These are phyloP conservation scores for Poecilia latipinna DNA, from an alignment of 2,113 vertebrate genomes.

Conservation along the genomic window DNA sequence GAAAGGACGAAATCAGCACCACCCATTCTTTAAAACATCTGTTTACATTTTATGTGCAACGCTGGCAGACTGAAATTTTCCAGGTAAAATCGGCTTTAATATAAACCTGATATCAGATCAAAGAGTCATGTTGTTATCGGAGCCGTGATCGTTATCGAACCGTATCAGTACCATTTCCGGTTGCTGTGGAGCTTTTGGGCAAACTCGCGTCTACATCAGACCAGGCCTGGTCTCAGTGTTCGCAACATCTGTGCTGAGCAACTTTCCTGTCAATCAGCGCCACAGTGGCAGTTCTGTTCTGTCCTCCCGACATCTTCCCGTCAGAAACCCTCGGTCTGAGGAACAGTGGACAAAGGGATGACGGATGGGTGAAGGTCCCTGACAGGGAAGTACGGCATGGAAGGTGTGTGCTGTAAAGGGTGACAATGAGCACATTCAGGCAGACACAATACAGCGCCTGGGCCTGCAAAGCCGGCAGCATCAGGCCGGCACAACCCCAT, in stretches of 20 bases:
- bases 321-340: conserved; percentile 68
- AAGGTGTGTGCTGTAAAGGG: conserved; percentile 67
- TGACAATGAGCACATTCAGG: conserved; percentile 76
- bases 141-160: too few species aligned
- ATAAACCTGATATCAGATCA: not conserved
- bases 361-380: conserved; percentile 72
- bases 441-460: conserved; percentile 65
- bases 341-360: conserved; percentile 81
- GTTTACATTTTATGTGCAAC: too few species aligned
- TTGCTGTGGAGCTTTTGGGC: not conserved
- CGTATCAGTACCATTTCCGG: not conserved
- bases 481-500: conserved; percentile 49
- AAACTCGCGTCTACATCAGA: conserved; percentile 28
- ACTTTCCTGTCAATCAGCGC: conserved; percentile 71
- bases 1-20: not conserved
- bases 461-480: conserved; percentile 48
- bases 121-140: not conserved
- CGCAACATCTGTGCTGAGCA: conserved; percentile 52
- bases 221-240: conserved; percentile 29
- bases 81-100: not conserved
- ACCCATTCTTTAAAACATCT: too few species aligned
- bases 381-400: conserved; percentile 73
- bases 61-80: not conserved
- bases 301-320: conserved; percentile 40
- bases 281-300: conserved; percentile 79